Evolutionary conservation across 2,888 invertebrate species (phyloP), one percentile per base, ranked within the genome.

Genomic region (Mythimna ferrago): DNA sequence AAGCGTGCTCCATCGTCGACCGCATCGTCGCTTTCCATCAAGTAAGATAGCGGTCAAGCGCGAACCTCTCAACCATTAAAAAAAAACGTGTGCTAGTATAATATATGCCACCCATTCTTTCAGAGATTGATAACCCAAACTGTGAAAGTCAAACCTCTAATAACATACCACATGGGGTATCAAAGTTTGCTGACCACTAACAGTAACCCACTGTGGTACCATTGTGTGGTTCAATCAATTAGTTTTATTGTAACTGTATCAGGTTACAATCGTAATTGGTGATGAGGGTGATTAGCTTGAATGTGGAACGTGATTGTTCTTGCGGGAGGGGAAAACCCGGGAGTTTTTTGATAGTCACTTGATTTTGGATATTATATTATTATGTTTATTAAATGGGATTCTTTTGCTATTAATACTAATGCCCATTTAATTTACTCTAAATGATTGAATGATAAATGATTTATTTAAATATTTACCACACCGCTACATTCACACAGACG

Each of bases 161-260:
- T 32, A 51, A 44, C n/a, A 19, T 61, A 76, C 58, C 51, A 38
- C 73, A 73, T 32, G 66, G 61, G 66, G 73, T 9, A 35, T n/a
- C 41, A 54, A 57, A 58, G 57, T 58, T 67, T 58, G 54, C 51
- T 51, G 38, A 54, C 32, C 21, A 44, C 11, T 53, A 58, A 71
- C 63, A 54, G 75, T 64, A 14, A 44, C 64, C 64, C 58, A 78
- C 72, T 38, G 63, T 56, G 32, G 11, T 0, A 26, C 35, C 6
- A 78, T 75, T 78, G 60, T 80, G 70, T 61, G 53, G 41, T 53
- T 6, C 41, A 75, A 80, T 62, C 69, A 80, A 78, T 78, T 80
- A 66, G 53, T 58, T 78, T 41, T 44, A 65, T 62, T 80, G 63
- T 66, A 65, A 66, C 61, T 66, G 60, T 78, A 80, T 80, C 80